Base-by-base conservation (phyloP, 2,113 vertebrate genomes). In the Campylorhamphus procurvoides region DNA sequence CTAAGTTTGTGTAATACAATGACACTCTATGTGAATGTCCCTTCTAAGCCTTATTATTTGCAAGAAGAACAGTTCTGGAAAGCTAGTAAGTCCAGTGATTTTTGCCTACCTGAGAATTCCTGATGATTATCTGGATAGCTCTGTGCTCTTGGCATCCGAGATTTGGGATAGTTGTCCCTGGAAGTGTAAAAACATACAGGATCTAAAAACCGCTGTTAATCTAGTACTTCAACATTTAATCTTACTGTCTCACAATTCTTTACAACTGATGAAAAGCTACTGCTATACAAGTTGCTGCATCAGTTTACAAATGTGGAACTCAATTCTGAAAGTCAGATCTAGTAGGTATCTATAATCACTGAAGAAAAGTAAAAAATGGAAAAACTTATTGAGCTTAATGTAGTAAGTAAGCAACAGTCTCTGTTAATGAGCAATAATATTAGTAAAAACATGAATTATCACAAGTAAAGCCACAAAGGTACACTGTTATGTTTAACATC, bases 51-150 rank as follows among this genome's bases (percentile, higher is more conserved):
- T 40, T 62, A 18, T 64, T 62, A 79, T 33, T 68, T 76, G 23
- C 78, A 86, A 83, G 35, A 63, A 10, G 2, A 47, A 47, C 31
- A 47, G 55, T 27, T 59, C 40, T 35, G 47, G 27, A 93, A 92
- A 90, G 27, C 12, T 24, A 40, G 18, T 40, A 50, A 3, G 7
- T 25, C 8, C 42, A 89, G 49, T 39, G 47, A 67, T 85, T 95
- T 91, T 73, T 91, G 76, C 96, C 93, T 95, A 99, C 99, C 99
- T 98, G 99, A 98, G 91, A 99, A 99, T 91, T 99, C 99, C 97
- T 99, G 99, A 96, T 99, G 99, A 98, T 99, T 99, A 98, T 99
- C 99, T 31, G 99, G 99, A 97, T 99, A 99, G 96, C 99, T 99
- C 98, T 99, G 99, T 15, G 99, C 99, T 97, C 99, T 97, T 42